These are phyloP conservation scores for Oplegnathus fasciatus DNA, from an alignment of 2,113 vertebrate genomes.

Conservation along the genomic window DNA sequence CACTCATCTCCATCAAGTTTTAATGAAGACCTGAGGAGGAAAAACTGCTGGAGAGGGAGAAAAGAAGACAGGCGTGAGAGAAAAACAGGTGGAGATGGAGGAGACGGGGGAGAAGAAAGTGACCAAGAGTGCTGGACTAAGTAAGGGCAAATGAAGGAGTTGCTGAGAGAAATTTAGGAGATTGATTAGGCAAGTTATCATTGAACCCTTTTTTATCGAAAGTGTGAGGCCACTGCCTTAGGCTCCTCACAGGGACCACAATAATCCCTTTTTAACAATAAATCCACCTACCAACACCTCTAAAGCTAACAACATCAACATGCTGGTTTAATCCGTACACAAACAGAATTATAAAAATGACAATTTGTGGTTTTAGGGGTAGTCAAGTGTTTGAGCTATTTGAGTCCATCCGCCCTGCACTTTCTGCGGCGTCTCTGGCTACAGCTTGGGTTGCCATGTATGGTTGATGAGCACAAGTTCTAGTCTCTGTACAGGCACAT, in stretches of 20 bases:
- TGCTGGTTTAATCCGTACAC: not conserved
- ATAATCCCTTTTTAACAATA: not conserved
- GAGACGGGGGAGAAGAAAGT: not conserved
- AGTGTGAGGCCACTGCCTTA: no score
- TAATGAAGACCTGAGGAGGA: conserved; percentile 78
- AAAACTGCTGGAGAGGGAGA: conserved; percentile 37
- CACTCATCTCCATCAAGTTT: conserved; percentile 84
- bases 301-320: not conserved
- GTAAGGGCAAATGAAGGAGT: not conserved
- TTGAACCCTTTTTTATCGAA: not conserved
- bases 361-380: not conserved
- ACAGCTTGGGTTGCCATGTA: not conserved
- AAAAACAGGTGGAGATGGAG: not conserved
- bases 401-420: not conserved
- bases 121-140: not conserved
- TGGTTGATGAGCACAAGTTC: not conserved
- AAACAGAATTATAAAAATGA: not conserved
- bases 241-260: no score
- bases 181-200: not conserved
- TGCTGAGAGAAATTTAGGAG: not conserved
- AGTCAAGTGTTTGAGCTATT: not conserved
- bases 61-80: conserved; percentile 19
- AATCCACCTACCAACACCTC: not conserved
- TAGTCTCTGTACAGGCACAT: not conserved
- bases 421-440: not conserved